phyloP scores from a whole-genome alignment of 2,888 invertebrate genomes.

The Netelia fuscicornis region DNA sequence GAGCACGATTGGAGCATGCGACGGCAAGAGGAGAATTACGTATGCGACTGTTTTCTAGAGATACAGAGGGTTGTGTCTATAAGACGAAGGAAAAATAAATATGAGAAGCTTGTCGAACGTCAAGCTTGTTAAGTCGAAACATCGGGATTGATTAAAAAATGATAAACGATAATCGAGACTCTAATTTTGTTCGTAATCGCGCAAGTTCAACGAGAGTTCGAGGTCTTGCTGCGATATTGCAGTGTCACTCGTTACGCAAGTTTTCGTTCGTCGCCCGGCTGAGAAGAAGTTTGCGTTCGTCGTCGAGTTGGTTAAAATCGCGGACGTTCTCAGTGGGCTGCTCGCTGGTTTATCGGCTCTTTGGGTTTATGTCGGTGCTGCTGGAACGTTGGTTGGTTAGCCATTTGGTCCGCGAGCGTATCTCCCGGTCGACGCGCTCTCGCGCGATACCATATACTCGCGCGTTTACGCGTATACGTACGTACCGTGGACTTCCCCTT shows the following conservation, averaged over 20 bases:
- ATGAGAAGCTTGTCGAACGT: background rate
- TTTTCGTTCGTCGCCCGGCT: slow-evolving; percentile 69
- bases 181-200: background rate
- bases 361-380: slow-evolving; percentile 40
- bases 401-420: slow-evolving; percentile 69
- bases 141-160: too few relatives aligned
- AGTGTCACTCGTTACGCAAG: slow-evolving; percentile 74
- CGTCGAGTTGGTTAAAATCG: slow-evolving; percentile 60
- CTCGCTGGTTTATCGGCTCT: slow-evolving; percentile 54
- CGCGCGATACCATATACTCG: slow-evolving; percentile 52
- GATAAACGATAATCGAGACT: too few relatives aligned
- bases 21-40: background rate
- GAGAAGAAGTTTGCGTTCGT: slow-evolving; percentile 49
- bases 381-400: slow-evolving; percentile 68
- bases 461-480: slow-evolving; percentile 11
- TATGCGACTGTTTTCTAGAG: background rate
- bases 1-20: background rate
- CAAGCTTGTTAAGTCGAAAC: too few relatives aligned
- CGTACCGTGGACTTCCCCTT: background rate
- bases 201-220: slow-evolving; percentile 49
- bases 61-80: background rate
- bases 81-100: background rate
- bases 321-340: slow-evolving; percentile 23
- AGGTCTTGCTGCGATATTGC: slow-evolving; percentile 51
- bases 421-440: slow-evolving; percentile 65